Base-by-base conservation (phyloP, 35 echinoderm and acorn worm genomes). In the Ophiothrix spiculata region DNA sequence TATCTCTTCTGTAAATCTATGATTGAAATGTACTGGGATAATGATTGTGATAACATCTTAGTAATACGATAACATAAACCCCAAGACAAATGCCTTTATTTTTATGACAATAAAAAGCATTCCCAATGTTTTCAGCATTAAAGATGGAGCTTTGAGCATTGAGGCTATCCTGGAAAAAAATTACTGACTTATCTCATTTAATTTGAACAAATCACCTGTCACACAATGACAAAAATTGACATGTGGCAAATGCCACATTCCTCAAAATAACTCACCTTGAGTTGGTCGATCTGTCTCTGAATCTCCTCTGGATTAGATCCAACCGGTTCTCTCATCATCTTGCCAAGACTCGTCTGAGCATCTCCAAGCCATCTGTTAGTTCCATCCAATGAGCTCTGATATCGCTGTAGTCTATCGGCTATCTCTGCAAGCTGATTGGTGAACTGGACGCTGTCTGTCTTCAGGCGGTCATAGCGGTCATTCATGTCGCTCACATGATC, bases 241-340 rank as follows among this genome's bases (percentile, higher is more conserved):
- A 75, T 33, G n/a, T n/a, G n/a, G n/a, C n/a, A n/a, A n/a, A n/a
- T 63, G 56, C 14, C 14, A 28, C n/a, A 28, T 63, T 28, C n/a
- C 17, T 25, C 11, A 36, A 16, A 29, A 88, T 31, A 12, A 38
- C 56, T 32, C 36, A 93, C 96, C 96, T 94, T 99, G 14, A 99
- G 86, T 31, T 86, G 28, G 31, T 94, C 92, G 87, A 94, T 99
- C 83, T 99, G 92, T 36, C 94, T 81, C 75, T 94, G 89, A 0
- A 99, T 88, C 29, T 91, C 80, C 3, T 56, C 64, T 54, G 96
- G 86, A 39, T 99, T 92, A 35, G 92, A 89, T 64, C 89, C 80
- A 34, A 94, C 84, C 0, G 92, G 91, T 74, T 99, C 86, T 38
- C 64, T 84, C 77, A 94, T 37, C 73, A 91, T 37, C 19, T 79